Evolutionary conservation across 2,888 invertebrate species (phyloP), one percentile per base, ranked within the genome.

Genomic region (Trichogramma dendrolimi): DNA sequence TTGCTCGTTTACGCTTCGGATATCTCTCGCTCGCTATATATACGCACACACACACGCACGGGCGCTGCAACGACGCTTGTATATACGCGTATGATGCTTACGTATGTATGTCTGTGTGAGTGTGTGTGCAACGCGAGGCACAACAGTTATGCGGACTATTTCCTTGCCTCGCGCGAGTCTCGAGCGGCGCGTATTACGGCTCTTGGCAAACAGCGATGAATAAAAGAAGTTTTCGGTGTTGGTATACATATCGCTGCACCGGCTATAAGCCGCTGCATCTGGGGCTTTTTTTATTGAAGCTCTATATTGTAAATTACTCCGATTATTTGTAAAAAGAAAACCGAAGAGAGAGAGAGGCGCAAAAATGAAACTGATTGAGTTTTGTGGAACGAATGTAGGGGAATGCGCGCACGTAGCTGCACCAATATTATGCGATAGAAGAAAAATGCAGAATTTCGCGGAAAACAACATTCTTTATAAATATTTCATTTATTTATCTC

Each of bases 111-210:
- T 27, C 27, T 27, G 27, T 27, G 27, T 27, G 27, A 2, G 27
- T 71, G 68, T 70, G 71, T 57, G 64, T 68, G 69, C 65, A 71
- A 10, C 39, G 54, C 57, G 55, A 69, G 69, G 70, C 69, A 71
- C 71, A 72, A 72, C 72, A 69, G 71, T 71, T 72, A 70, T 71
- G 72, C 71, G 67, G 72, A 71, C 71, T 72, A 70, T 71, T 73
- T 72, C 69, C 68, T 68, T 51, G 57, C 44, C 27, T 27, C 27
- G 27, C 27, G 27, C 27, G 27, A 27, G 27, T 27, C 27, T 27
- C 47, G 54, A 43, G 53, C 27, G 47, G 56, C 14, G 27, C 11
- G 42, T n/a, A 27, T 27, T 27, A 27, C 27, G 27, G 27, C 27
- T 27, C 27, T 27, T 27, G 27, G 27, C 27, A 27, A 27, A 27